A percentile compares a stretch with the other conserved stretches of the same genome.
phyloP scores from a whole-genome alignment of 2,113 vertebrate genomes.

The Prietella phreatophila region DNA sequence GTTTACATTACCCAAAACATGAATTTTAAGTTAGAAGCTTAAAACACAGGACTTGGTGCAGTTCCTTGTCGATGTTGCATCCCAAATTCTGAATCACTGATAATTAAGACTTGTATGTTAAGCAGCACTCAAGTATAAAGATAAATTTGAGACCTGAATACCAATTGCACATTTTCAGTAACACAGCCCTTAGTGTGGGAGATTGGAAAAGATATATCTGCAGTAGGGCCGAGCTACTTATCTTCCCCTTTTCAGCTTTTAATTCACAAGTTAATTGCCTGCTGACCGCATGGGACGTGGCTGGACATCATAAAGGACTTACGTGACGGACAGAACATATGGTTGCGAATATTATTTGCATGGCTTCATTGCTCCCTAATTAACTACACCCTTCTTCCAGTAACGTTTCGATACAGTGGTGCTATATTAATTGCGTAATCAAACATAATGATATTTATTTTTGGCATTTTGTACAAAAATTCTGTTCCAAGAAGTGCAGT shows the following conservation, averaged over 20 bases:
- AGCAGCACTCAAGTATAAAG: background rate
- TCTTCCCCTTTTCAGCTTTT: constrained; percentile 15
- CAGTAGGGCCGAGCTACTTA: background rate
- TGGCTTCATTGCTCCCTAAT: background rate
- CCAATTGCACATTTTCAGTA: background rate
- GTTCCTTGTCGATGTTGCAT: background rate
- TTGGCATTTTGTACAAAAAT: background rate
- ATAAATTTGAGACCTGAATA: background rate
- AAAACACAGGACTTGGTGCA: background rate
- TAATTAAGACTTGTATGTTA: background rate
- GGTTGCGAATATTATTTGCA: background rate
- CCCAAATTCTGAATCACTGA: background rate
- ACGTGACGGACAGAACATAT: background rate
- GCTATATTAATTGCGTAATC: background rate
- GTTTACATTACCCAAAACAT: background rate
- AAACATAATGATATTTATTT: background rate
- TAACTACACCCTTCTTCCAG: background rate
- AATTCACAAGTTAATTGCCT: constrained; percentile 12
- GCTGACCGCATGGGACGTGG: background rate
- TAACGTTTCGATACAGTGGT: background rate
- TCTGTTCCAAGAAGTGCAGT: background rate
- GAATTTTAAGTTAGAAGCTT: background rate
- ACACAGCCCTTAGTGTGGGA: background rate
- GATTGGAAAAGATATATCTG: background rate
- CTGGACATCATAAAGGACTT: background rate